Base-by-base conservation (phyloP, 2,888 invertebrate species). In the Tupiocoris notatus region DNA sequence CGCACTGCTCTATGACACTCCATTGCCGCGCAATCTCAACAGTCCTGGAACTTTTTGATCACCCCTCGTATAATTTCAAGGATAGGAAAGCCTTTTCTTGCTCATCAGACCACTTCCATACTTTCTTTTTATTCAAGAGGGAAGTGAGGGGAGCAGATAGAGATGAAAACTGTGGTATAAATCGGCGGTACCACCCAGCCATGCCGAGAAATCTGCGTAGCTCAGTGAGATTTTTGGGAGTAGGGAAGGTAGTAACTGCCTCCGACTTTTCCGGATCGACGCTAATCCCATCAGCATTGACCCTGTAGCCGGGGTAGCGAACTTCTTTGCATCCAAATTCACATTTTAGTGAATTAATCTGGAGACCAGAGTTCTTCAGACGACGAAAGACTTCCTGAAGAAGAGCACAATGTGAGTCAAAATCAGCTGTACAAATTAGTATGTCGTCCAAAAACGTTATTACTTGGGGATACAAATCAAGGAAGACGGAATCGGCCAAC, bases 121-220 rank as follows among this genome's bases (percentile, higher is more conserved):
- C 17, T 1, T 12, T 57, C 6, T 18, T 62, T 21, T 79, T 79
- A 21, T 77, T 77, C 1, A 80, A 18, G 1, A 82, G 68, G 0
- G 77, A 17, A 17, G 77, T 81, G n/a, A n/a, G n/a, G n/a, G n/a
- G n/a, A n/a, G n/a, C n/a, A n/a, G n/a, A n/a, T n/a, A n/a, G n/a
- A n/a, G 79, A 78, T 0, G 81, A 78, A 22, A 80, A 80, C 21
- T 81, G 76, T 0, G 76, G 77, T 1, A 82, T 78, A 58, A 81
- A 82, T 0, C 80, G 78, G 0, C 81, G 77, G 24, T 78, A 78
- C 78, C 78, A 78, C 18, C 75, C 77, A 0, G 75, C 39, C 75
- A 75, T 77, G 3, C 77, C 77, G n/a, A 76, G 22, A 20, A 77
- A 58, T 16, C 56, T n/a, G 17, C 66, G 12, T 20, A 77, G 74